Base-by-base conservation (phyloP, 2,113 vertebrate species). In the Macaca nemestrina region DNA sequence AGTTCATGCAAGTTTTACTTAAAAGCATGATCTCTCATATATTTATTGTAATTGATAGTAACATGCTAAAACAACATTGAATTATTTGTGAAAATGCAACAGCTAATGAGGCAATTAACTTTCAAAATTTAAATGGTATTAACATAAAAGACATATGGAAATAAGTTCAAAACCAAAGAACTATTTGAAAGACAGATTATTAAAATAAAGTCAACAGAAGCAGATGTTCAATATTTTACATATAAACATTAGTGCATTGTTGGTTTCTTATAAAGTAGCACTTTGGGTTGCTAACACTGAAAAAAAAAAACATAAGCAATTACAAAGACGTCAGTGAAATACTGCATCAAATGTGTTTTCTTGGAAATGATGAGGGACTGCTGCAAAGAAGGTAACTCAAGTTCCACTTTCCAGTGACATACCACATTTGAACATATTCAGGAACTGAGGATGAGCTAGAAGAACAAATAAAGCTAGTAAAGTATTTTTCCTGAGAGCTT, bases 211-310 rank as follows among this genome's bases (percentile, higher is more conserved):
- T 81, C 68, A 86, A 87, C 64, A 90, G 61, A 95, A 84, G 64
- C 81, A 90, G 61, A 81, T 96, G 70, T 95, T 97, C 13, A 57
- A 30, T 88, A 95, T 97, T 97, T 94, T 82, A 94, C 35, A 88
- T 57, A 43, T 87, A 96, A 97, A 90, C 61, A 93, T 76, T n/a
- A 81, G 22, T 83, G 17, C 40, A 70, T 91, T 91, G 4, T 2
- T 5, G 4, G 13, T 20, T 85, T 94, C 55, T 90, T 84, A 55
- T 76, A 88, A 89, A 94, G 59, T 23, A 90, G 52, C 52, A 78
- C 57, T 95, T 93, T 11, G n/a, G 16, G 13, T 82, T 91, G 43
- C 38, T 81, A 81, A 85, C 38, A 93, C 43, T 52, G 35, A 76
- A 64, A 40, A 55, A 55, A 55, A 43, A 95, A 79, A 90, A 38